Evolutionary conservation across 2,113 vertebrate species (phyloP), one percentile per base, ranked within the genome.

Genomic region (Nyctibius bracteatus): DNA sequence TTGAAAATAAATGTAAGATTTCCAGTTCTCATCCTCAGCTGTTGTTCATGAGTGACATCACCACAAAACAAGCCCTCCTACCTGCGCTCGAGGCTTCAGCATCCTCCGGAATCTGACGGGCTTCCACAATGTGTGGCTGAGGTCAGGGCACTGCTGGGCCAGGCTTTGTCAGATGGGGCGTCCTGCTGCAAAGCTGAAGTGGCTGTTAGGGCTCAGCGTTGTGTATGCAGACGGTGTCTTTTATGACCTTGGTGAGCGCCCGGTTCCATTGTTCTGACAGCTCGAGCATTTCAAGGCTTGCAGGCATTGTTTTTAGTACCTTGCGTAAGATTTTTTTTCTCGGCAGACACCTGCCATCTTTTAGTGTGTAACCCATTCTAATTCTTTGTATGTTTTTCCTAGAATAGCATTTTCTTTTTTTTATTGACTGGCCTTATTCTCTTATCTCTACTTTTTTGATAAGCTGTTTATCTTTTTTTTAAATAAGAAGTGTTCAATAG

Each of bases 221-320:
- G 66, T 12, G 23, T 23, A 22, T 0, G 1, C 20, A 61, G 35
- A 43, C 6, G 2, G 54, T 1, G 2, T 63, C 43, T 73, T 25
- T 55, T 62, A 8, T 59, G 79, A 75, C 72, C 46, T 54, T 61
- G 20, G 54, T 59, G 46, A 93, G 20, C 70, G 51, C 21, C n/a
- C 39, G 33, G 49, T 63, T 75, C 44, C 16, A 7, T 59, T 43
- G 57, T 61, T 91, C 57, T 35, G 67, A 30, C 33, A 41, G 17
- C 46, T 52, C 27, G 5, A 28, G 57, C 22, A 19, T 67, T 72
- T 62, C 49, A 78, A 68, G 70, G 49, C 27, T 57, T 93, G 52
- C 52, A 91, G 80, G 24, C 27, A 15, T 47, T 72, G 37, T 13
- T 77, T 85, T 91, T 72, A 86, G 65, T 31, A 78, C 20, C 65